These are phyloP conservation scores for Pristionchus arcanus DNA, from an alignment of 2,888 invertebrate species.

Conservation along the genomic window DNA sequence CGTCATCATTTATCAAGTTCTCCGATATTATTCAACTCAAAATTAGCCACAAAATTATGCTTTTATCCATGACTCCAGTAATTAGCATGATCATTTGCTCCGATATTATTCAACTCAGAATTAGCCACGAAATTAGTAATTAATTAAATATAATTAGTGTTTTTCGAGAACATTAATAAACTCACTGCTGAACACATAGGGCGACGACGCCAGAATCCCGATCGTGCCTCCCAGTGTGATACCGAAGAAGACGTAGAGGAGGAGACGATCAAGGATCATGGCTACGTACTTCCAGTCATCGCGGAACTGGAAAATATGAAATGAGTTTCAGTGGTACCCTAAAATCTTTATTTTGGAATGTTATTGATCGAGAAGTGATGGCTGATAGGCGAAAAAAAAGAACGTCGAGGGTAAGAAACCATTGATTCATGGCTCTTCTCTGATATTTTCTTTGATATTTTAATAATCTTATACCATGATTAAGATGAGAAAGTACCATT, in stretches of 20 bases:
- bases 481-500: slow-evolving; percentile 73
- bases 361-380: too few relatives aligned
- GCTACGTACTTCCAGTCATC: slow-evolving; percentile 82
- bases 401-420: too few relatives aligned
- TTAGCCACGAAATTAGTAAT: neutral
- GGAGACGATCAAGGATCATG: slow-evolving; percentile 82
- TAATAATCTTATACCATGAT: too few relatives aligned
- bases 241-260: slow-evolving; percentile 81
- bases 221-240: slow-evolving; percentile 80
- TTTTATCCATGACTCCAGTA: too few relatives aligned
- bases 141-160: neutral
- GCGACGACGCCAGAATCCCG: slow-evolving; percentile 81
- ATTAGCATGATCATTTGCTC: neutral
- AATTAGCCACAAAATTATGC: too few relatives aligned
- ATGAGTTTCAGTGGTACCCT: too few relatives aligned
- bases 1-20: neutral
- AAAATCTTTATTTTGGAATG: too few relatives aligned
- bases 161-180: neutral
- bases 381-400: too few relatives aligned
- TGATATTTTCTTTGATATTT: neutral
- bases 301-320: slow-evolving; percentile 76
- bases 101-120: neutral
- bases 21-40: slow-evolving; percentile 12
- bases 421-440: too few relatives aligned
- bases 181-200: slow-evolving; percentile 79